A percentile compares a stretch with the other conserved stretches of the same genome.
phyloP scores from a whole-genome alignment of 2,797 vertebrate genomes.

The Scleropages formosus region DNA sequence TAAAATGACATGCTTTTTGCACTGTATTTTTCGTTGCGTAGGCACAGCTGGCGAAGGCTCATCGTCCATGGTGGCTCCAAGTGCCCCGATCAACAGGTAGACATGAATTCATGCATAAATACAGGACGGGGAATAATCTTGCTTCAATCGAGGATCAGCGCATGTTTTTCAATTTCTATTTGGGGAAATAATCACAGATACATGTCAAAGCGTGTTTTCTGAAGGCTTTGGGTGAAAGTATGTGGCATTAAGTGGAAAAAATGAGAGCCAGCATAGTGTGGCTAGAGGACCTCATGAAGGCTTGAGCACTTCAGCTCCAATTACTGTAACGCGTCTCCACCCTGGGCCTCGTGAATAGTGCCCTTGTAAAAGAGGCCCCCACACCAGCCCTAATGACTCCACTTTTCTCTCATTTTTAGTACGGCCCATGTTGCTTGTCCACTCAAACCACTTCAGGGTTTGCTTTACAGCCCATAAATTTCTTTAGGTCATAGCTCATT shows the following conservation, averaged over 20 bases:
- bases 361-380: slow-evolving; percentile 8
- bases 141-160: not conserved
- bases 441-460: slow-evolving; percentile 48
- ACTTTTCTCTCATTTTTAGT: slow-evolving; percentile 43
- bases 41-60: not conserved
- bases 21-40: not conserved
- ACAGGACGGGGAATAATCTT: slow-evolving; percentile 3
- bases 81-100: not conserved
- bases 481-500: slow-evolving; percentile 63
- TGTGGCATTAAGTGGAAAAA: slow-evolving; percentile 15
- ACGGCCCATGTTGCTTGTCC: slow-evolving; percentile 46
- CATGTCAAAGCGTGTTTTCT: slow-evolving; percentile 3
- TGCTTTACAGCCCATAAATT: slow-evolving; percentile 63
- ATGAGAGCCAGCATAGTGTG: not conserved
- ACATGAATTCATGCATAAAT: not conserved
- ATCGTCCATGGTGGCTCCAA: not conserved
- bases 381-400: slow-evolving; percentile 44
- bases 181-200: slow-evolving; percentile 5
- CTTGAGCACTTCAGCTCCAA: slow-evolving; percentile 44
- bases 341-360: slow-evolving; percentile 40
- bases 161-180: slow-evolving; percentile 1
- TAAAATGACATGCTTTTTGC: not conserved
- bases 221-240: not conserved
- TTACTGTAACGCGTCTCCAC: slow-evolving; percentile 54
- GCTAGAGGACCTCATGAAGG: slow-evolving; percentile 14